A percentile compares a stretch with the other conserved stretches of the same genome.
Conservation (phyloP, 2,888 invertebrate species). For the Meiosimyza decipiens region DNA sequence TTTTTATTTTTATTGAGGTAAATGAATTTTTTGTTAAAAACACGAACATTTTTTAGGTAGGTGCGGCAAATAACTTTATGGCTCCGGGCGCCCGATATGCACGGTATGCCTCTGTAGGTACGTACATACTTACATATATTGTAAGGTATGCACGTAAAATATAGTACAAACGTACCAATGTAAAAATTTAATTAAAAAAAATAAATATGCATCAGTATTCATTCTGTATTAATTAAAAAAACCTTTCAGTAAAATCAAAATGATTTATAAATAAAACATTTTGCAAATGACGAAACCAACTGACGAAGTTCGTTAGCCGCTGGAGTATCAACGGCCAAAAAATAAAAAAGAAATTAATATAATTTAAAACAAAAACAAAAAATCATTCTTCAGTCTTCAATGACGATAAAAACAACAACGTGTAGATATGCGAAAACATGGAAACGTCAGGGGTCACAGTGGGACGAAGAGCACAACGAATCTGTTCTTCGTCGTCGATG, state of each 20-base stretch:
- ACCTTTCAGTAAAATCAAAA: background rate
- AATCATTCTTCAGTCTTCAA: conserved; percentile 12
- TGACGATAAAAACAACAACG: conserved; percentile 1
- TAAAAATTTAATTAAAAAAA: too few relatives aligned
- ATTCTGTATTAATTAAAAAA: background rate
- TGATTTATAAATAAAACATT: background rate
- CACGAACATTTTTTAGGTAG: too few relatives aligned
- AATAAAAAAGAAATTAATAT: conserved; percentile 4
- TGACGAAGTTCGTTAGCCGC: conserved; percentile 21
- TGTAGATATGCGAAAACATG: conserved; percentile 11
- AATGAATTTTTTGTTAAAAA: too few relatives aligned
- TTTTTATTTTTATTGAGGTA: too few relatives aligned
- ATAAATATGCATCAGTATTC: too few relatives aligned
- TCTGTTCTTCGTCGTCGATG: background rate
- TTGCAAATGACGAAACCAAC: background rate
- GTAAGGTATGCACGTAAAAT: too few relatives aligned
- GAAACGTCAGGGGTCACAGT: background rate
- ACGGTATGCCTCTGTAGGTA: too few relatives aligned
- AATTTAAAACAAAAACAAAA: background rate
- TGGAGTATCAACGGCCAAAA: background rate
- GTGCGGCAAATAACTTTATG: too few relatives aligned
- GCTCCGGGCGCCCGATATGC: too few relatives aligned
- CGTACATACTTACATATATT: too few relatives aligned
- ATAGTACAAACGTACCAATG: too few relatives aligned
- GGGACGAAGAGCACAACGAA: background rate